A percentile compares a stretch with the other conserved stretches of the same genome.
phyloP scores from a whole-genome alignment of 23 tunicate species.

The Corella eumyota region DNA sequence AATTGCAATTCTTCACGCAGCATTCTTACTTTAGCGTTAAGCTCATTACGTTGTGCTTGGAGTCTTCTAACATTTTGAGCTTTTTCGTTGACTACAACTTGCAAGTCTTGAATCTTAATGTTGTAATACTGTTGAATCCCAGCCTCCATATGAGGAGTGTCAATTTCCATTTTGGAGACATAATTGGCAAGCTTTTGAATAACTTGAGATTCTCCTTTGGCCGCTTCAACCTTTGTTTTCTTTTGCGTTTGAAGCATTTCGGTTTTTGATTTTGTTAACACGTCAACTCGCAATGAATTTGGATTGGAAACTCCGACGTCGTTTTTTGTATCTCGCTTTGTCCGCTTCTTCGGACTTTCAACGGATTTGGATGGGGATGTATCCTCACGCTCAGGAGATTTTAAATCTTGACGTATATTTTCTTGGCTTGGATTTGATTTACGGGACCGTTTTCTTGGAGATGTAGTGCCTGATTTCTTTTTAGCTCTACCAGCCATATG shows the following conservation, averaged over 20 bases:
- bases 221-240: slow-evolving; percentile 20
- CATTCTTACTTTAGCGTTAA: slow-evolving; percentile 83
- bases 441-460: slow-evolving; percentile 53
- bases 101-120: slow-evolving; percentile 73
- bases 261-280: slow-evolving; percentile 18
- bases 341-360: slow-evolving; percentile 47
- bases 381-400: slow-evolving; percentile 3
- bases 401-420: slow-evolving; percentile 10
- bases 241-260: slow-evolving; percentile 17
- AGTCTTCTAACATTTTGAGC: slow-evolving; percentile 84
- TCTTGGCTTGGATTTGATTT: slow-evolving; percentile 33
- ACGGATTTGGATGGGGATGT: slow-evolving; percentile 21
- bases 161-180: slow-evolving; percentile 67
- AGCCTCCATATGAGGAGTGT: slow-evolving; percentile 51
- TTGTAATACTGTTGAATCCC: slow-evolving; percentile 84
- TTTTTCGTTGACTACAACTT: slow-evolving; percentile 69
- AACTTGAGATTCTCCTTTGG: slow-evolving; percentile 44
- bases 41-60: slow-evolving; percentile 91
- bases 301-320: background rate
- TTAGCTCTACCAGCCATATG: slow-evolving; percentile 69
- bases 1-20: slow-evolving; percentile 87
- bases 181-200: slow-evolving; percentile 49
- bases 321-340: slow-evolving; percentile 28
- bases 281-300: slow-evolving; percentile 30
- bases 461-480: slow-evolving; percentile 40